Evolutionary conservation across 2,888 invertebrate species (phyloP).

Genomic region (Koerneria pararmatus): DNA sequence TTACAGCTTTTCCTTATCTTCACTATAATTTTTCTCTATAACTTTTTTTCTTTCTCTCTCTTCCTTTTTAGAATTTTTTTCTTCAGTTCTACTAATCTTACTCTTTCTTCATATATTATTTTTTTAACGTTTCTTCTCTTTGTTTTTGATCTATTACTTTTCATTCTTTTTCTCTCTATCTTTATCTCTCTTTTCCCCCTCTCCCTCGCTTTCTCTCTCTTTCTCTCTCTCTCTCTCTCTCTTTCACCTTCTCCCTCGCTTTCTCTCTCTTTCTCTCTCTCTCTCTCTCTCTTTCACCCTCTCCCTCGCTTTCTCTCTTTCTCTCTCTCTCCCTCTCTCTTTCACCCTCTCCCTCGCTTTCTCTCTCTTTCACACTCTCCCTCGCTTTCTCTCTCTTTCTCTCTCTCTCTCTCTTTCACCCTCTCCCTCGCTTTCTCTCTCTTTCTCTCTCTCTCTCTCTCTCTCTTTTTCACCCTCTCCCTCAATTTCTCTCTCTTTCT

Average conservation of each 20-base stretch:
- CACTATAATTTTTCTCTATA: too few species aligned
- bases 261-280: conserved; percentile 13
- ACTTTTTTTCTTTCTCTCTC: not conserved
- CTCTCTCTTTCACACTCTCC: not conserved
- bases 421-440: not conserved
- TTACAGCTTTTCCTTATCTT: not conserved
- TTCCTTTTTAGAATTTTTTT: not conserved
- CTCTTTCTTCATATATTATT: not conserved
- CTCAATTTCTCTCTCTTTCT: not conserved
- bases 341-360: conserved; percentile 2
- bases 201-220: conserved; percentile 7
- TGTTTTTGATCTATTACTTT: not conserved
- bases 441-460: too few species aligned
- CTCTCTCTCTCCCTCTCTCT: conserved; percentile 5
- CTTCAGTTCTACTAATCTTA: not conserved
- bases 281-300: conserved; percentile 12
- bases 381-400: not conserved
- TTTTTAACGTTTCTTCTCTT: not conserved
- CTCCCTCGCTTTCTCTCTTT: not conserved
- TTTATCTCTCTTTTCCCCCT: not conserved
- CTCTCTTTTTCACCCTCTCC: not conserved
- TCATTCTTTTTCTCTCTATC: not conserved
- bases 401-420: too few species aligned
- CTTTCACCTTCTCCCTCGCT: too few species aligned
- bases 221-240: conserved; percentile 21